Base-by-base conservation (phyloP, 2,113 vertebrate genomes). In the Myiagra hebetior region DNA sequence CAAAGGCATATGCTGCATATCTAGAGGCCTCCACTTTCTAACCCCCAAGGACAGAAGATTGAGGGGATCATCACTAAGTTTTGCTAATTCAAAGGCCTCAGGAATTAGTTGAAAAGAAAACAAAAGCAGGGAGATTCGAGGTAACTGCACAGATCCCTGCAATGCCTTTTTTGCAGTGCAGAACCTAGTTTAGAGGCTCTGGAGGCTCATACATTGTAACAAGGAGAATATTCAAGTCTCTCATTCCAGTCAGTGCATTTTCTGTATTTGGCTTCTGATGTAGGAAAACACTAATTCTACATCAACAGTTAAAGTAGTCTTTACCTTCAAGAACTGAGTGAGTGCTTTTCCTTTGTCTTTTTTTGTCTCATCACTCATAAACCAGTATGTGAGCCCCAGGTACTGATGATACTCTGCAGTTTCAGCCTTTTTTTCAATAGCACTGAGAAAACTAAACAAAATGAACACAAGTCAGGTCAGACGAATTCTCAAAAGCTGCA, bases 311-410 rank as follows among this genome's bases (percentile, higher is more conserved):
- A 57, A 30, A 80, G 63, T 13, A 72, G 33, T 2, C 39, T 81
- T 81, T 96, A 99, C 99, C 98, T 99, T 99, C 86, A 99, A 97
- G 89, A 99, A 98, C 84, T 99, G 98, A 55, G 98, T 98, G 52
- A 99, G 98, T 52, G 98, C 98, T 98, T 99, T 99, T 85, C 98
- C 98, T 93, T 98, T 98, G 92, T 99, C 99, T 94, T 96, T 98
- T 84, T 98, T 99, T 33, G 98, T 98, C 86, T 99, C 99, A 93
- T 99, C 98, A 53, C 98, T 98, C 98, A 99, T 99, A 95, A 98
- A 98, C 99, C 99, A 99, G 56, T 99, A 99, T 1, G 99, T 98
- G 69, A 97, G 93, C 3, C 99, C 99, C 83, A 99, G 97, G 44
- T 98, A 97, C 62, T 98, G 98, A 94, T 98, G 98, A 96, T 98